Percentiles rank a stretch among this genome's conserved stretches.
Evolutionary conservation across 1,140 invertebrate genomes (phyloP).

Genomic region (Calephelis nemesis): DNA sequence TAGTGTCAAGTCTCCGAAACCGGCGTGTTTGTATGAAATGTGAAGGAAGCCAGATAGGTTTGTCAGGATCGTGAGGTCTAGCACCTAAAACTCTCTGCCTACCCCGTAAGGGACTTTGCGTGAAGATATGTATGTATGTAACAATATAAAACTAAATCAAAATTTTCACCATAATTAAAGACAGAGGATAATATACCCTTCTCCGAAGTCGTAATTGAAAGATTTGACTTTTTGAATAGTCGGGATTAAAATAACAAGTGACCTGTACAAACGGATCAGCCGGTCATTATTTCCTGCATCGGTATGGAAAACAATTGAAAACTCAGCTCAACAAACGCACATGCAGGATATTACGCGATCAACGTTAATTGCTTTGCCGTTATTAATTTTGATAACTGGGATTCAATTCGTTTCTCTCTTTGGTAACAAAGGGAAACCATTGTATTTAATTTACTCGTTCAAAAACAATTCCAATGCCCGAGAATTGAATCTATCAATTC

Average conservation of each 20-base stretch:
- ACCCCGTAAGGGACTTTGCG: too few species aligned
- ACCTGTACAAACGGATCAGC: slow-evolving; percentile 29
- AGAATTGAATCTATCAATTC: slow-evolving; percentile 51
- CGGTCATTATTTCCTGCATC: slow-evolving; percentile 46
- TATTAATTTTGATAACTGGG: slow-evolving; percentile 78
- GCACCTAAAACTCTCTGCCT: too few species aligned
- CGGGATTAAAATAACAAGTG: neutral
- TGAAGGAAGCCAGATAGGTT: too few species aligned
- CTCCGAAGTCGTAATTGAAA: too few species aligned
- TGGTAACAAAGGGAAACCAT: slow-evolving; percentile 77
- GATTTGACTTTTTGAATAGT: neutral
- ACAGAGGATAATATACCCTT: too few species aligned
- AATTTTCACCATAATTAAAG: too few species aligned
- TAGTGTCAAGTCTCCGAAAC: too few species aligned
- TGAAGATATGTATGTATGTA: too few species aligned
- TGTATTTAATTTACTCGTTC: slow-evolving; percentile 71
- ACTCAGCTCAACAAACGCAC: slow-evolving; percentile 65
- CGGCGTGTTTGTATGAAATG: too few species aligned
- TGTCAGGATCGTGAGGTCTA: too few species aligned
- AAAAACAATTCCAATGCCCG: slow-evolving; percentile 42
- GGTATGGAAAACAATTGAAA: slow-evolving; percentile 61
- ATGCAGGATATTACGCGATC: slow-evolving; percentile 73
- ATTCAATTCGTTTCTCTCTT: slow-evolving; percentile 77
- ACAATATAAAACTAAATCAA: too few species aligned
- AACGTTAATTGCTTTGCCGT: slow-evolving; percentile 74